Conservation (phyloP, 2,113 vertebrate species). For the Pituophis catenifer region DNA sequence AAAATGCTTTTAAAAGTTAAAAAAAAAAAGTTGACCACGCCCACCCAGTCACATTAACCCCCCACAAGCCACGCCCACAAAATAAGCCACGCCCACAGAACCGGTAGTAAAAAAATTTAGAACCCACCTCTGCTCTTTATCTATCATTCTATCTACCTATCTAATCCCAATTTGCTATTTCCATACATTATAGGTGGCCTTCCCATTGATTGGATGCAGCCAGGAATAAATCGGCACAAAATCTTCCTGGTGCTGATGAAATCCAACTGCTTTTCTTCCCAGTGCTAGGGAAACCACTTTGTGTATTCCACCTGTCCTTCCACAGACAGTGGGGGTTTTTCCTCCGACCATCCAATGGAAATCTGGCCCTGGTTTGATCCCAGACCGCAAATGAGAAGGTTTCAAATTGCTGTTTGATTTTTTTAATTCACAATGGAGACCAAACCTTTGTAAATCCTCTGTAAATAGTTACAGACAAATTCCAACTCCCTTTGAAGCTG, state of each 20-base stretch:
- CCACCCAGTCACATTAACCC: too few species aligned
- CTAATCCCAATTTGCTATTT: neutral
- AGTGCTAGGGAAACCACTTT: slow-evolving; percentile 9
- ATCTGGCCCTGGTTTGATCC: slow-evolving; percentile 27
- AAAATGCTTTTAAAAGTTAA: too few species aligned
- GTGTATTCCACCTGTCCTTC: neutral
- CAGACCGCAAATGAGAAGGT: neutral
- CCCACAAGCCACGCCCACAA: too few species aligned
- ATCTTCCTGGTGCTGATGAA: neutral
- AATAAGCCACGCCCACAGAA: too few species aligned
- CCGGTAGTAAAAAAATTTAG: too few species aligned
- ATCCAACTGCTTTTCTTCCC: neutral
- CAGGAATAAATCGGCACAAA: neutral
- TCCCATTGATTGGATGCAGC: neutral
- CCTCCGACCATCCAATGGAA: neutral
- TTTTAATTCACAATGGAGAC: neutral
- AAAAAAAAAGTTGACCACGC: too few species aligned
- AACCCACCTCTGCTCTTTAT: too few species aligned
- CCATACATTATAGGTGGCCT: neutral
- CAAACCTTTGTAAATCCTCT: neutral
- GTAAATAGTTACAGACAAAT: slow-evolving; percentile 15
- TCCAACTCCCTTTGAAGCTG: slow-evolving; percentile 18
- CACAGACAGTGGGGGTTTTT: too few species aligned
- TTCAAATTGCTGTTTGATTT: neutral
- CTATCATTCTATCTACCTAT: too few species aligned